A percentile compares a stretch with the other conserved stretches of the same genome.
phyloP scores from a whole-genome alignment of 2,797 vertebrate genomes.

The Eremophila alpestris region DNA sequence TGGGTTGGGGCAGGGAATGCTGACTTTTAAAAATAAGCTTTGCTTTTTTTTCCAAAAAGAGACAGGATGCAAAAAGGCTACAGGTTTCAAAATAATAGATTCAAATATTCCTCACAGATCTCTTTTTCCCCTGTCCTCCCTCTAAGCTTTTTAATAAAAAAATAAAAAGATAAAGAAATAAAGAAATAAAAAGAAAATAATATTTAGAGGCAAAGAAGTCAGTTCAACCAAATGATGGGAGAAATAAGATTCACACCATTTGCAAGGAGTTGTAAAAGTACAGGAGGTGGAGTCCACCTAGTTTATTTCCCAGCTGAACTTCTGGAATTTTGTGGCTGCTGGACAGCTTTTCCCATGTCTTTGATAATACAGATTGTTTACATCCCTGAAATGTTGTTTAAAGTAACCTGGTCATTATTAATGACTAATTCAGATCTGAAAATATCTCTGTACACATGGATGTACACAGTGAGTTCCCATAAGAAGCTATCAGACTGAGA shows the following conservation, averaged over 20 bases:
- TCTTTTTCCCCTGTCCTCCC: not conserved
- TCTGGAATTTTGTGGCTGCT: not conserved
- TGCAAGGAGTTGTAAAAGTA: not conserved
- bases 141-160: not conserved
- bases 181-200: rapidly evolving
- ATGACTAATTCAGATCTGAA: not conserved
- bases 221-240: not conserved
- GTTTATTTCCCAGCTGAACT: not conserved
- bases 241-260: not conserved
- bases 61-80: not conserved
- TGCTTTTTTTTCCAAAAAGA: not conserved
- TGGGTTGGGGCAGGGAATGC: not conserved
- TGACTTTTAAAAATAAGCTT: not conserved
- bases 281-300: not conserved
- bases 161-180: rapidly evolving
- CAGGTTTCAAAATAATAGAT: not conserved
- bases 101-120: not conserved
- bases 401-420: not conserved
- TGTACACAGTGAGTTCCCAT: not conserved
- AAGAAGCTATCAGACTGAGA: not conserved
- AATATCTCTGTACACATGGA: not conserved
- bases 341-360: not conserved
- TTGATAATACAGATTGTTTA: not conserved
- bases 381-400: not conserved
- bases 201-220: not conserved